Base-by-base conservation (phyloP, 2,113 vertebrate genomes). In the Phoxinus phoxinus region DNA sequence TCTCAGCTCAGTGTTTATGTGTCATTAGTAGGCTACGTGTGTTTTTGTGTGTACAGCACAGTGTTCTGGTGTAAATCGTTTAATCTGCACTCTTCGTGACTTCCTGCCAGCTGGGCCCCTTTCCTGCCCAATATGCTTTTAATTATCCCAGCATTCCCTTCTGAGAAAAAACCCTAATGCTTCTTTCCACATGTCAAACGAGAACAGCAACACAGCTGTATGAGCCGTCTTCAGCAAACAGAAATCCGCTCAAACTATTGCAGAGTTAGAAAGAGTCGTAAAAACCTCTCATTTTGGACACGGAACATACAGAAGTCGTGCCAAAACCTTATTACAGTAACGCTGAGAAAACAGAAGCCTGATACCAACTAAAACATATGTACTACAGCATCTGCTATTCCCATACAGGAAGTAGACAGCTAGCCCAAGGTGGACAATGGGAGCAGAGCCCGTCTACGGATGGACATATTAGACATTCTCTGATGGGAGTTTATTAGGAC, bases 51-150 rank as follows among this genome's bases (percentile, higher is more conserved):
- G 61, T 81, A 51, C 25, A n/a, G 25, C 3, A 4, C 19, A 37
- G 21, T 72, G 30, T 58, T 53, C 65, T 83, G 65, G 30, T 67
- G 27, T 82, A 82, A 83, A 83, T 11, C 30, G 30, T 83, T 72
- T 83, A 48, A 73, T 72, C 48, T 4, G 30, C 25, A 58, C 67
- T 58, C 17, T 30, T 51, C 13, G 23, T 58, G 65, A 73, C 81
- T 83, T 83, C 67, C 81, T 83, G 81, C 81, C 81, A 83, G 67
- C 67, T 83, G 81, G 81, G 81, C 67, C 81, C 32, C 67, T 83
- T 83, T 83, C 81, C 81, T 83, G 81, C 30, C 67, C 67, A 83
- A 41, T 58, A 83, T 83, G 67, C 81, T 83, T 83, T 83, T 83
- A 83, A 83, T 83, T 72, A 72, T 83, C 72, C n/a, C 67, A 83